Percentiles rank a stretch among this genome's conserved stretches.
phyloP scores from a whole-genome alignment of 2,888 invertebrate species.

The Brassicogethes aeneus region DNA sequence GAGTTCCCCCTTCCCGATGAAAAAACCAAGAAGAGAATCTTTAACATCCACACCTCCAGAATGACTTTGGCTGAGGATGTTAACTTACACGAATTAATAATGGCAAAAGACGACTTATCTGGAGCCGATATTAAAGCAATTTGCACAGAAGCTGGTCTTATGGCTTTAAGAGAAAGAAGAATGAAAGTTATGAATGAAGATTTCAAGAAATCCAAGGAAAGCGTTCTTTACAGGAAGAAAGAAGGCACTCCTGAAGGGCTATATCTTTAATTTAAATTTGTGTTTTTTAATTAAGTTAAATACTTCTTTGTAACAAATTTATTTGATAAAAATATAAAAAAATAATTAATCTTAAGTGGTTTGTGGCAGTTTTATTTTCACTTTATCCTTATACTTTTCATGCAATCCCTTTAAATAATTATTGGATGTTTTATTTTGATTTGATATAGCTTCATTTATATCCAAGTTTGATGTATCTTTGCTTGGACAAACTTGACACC shows the following conservation, averaged over 20 bases:
- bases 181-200: slow-evolving; percentile 99
- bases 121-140: slow-evolving; percentile 98
- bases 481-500: slow-evolving; percentile 14
- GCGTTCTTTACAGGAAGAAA: slow-evolving; percentile 96
- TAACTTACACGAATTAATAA: slow-evolving; percentile 89
- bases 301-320: slow-evolving; percentile 18
- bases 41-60: slow-evolving; percentile 96
- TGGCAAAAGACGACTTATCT: slow-evolving; percentile 99
- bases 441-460: slow-evolving; percentile 1
- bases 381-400: background rate
- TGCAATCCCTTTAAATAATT: background rate
- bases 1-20: slow-evolving; percentile 99
- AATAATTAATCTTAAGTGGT: no score
- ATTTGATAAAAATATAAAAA: slow-evolving; percentile 16
- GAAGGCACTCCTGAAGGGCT: slow-evolving; percentile 99
- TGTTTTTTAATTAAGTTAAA: slow-evolving; percentile 10
- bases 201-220: slow-evolving; percentile 98
- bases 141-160: slow-evolving; percentile 97
- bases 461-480: background rate
- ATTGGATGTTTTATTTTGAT: no score
- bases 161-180: slow-evolving; percentile 93
- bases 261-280: slow-evolving; percentile 64
- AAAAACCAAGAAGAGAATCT: slow-evolving; percentile 94
- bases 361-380: background rate
- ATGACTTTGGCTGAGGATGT: slow-evolving; percentile 98